A percentile compares a stretch with the other conserved stretches of the same genome.
Conservation (phyloP, 2,888 invertebrate species). For the Apodemia duryi region DNA sequence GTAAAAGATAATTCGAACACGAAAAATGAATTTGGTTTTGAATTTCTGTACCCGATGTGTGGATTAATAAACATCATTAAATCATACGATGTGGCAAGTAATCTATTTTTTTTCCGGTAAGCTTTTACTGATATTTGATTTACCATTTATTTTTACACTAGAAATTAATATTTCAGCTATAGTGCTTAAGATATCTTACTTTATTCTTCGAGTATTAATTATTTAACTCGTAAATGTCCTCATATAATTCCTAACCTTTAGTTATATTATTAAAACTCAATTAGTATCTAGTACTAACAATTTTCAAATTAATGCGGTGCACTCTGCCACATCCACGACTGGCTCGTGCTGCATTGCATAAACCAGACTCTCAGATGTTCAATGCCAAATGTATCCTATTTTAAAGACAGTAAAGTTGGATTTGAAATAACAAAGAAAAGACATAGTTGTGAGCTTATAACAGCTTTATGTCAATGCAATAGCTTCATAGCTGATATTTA, state of each 20-base stretch:
- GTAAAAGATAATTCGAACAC: too few species aligned
- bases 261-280: background rate
- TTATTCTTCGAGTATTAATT: background rate
- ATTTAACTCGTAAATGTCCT: background rate
- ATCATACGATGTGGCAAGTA: too few species aligned
- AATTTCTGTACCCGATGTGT: too few species aligned
- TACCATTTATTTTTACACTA: too few species aligned
- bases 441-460: conserved; percentile 37
- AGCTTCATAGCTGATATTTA: conserved; percentile 68
- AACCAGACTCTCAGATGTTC: conserved; percentile 39
- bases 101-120: too few species aligned
- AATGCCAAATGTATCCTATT: conserved; percentile 36
- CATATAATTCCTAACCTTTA: background rate
- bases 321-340: conserved; percentile 18
- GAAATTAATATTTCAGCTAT: too few species aligned
- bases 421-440: conserved; percentile 27
- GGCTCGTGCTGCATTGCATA: conserved; percentile 59
- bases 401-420: conserved; percentile 34
- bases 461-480: conserved; percentile 66
- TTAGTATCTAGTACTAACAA: background rate
- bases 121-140: too few species aligned
- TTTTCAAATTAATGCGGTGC: conserved; percentile 2
- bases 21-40: too few species aligned
- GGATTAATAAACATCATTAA: too few species aligned
- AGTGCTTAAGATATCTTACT: too few species aligned